Base-by-base conservation (phyloP, 2,113 vertebrate genomes). In the Hemiscyllium ocellatum region DNA sequence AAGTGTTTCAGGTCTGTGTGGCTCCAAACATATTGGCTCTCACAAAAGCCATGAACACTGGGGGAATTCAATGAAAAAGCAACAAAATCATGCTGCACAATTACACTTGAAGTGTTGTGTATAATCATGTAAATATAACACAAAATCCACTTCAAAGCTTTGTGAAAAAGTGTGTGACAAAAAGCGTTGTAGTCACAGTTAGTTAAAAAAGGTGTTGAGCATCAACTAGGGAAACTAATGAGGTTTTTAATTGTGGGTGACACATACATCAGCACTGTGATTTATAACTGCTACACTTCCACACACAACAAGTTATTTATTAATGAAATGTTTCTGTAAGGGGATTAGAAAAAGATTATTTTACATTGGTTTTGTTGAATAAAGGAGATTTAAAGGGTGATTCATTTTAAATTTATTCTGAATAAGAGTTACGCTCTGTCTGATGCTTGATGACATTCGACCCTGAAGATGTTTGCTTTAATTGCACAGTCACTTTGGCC, bases 261-360 rank as follows among this genome's bases (percentile, higher is more conserved):
- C 93, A 94, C 93, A 69, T 94, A 70, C 24, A 70, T 94, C 42
- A 70, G 37, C 66, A 66, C 66, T 94, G 93, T 15, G 68, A 69
- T 70, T 47, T 72, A 70, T 47, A 94, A 50, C 93, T 70, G 94
- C 47, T 70, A 33, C 94, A 95, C 94, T 72, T 95, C 22, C 69
- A 95, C 66, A 95, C 10, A 3, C 13, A 95, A 50, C 94, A 95
- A 42, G 42, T 52, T 70, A 24, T 20, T 94, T 68, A 72, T 95
- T 95, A 95, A 95, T 37, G 42, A 47, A 95, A 47, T 8, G 42
- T 72, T 29, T 69, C 56, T 61, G 56, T 61, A 6, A 61, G 56
- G 56, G 56, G 56, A 61, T 61, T 61, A 6, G 17, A 17, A 6
- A 2, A 20, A 66, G 56, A 65, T 37, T 6, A 20, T 20, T 26